Base-by-base conservation (phyloP, 1,140 invertebrate species). In the Pteromalus puparum region DNA sequence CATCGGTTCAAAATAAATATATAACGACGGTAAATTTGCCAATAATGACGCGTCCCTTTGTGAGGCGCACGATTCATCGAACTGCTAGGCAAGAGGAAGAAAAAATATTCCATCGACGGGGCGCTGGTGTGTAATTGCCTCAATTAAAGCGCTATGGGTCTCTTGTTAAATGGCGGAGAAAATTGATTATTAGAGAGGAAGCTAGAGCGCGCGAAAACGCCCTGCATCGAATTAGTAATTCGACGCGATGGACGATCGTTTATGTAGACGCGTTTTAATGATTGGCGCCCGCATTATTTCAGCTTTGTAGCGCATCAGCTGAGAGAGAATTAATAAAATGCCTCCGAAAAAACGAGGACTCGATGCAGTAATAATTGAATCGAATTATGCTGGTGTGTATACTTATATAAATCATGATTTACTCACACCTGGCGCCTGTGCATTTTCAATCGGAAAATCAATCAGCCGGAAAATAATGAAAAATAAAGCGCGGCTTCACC, bases 121-220 rank as follows among this genome's bases (percentile, higher is more conserved):
- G n/a, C 38, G n/a, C 38, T 72, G 21, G 53, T 3, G 53, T 61
- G 26, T 72, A 81, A 81, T 81, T 70, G 78, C 26, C 26, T n/a
- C 78, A 81, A 72, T 81, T 81, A 72, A 70, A 48, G 67, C 13
- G 12, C 65, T 42, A 67, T 68, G 34, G 77, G 78, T 38, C 28
- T 67, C 42, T 18, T 24, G 15, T 81, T 81, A 48, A 81, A 81
- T 81, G 78, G 10, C 78, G 65, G n/a, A 67, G n/a, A 72, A 70
- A 81, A 81, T 72, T 48, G 67, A 81, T 81, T 70, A 81, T 81
- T 72, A 81, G n/a, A 81, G 78, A n/a, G 78, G 30, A 18, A 13
- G 24, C 26, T 26, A 70, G 21, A 38, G 30, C 34, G 70, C 13
- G 26, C 26, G 70, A 68, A 68, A 70, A 26, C 42, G 18, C 46